phyloP scores from a whole-genome alignment of 2,113 vertebrate genomes.

The Xenus cinereus region DNA sequence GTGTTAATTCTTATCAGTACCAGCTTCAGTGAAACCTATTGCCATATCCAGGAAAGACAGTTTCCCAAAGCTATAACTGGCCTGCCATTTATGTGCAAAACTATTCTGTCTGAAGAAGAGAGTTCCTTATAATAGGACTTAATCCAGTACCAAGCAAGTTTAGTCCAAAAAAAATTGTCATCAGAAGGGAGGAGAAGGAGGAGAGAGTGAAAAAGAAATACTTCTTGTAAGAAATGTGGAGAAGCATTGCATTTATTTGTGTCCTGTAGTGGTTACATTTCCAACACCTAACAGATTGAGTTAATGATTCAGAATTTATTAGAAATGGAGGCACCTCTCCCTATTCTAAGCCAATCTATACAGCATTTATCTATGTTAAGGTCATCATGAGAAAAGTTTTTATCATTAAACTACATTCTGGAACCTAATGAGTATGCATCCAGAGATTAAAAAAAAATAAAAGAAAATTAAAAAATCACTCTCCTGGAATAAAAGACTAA shows the following conservation, averaged over 20 bases:
- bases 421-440: not conserved
- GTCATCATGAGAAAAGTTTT: not conserved
- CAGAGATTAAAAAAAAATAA: not conserved
- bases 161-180: accelerated
- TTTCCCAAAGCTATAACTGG: not conserved
- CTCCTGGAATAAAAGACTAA: not conserved
- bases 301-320: not conserved
- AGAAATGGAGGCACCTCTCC: not conserved
- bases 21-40: not conserved
- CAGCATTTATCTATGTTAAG: not conserved
- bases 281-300: not conserved
- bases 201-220: not conserved
- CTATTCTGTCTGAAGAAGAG: not conserved
- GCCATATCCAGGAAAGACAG: not conserved
- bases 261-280: not conserved
- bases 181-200: not conserved
- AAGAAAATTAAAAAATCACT: not conserved
- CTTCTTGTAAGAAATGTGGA: not conserved
- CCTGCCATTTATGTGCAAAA: not conserved
- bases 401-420: not conserved
- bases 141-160: not conserved
- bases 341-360: not conserved
- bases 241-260: not conserved
- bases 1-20: not conserved
- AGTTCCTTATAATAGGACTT: not conserved